Evolutionary conservation across 2,797 vertebrate species (phyloP), one percentile per base, ranked within the genome.

Genomic region (Premnoplex brunnescens): DNA sequence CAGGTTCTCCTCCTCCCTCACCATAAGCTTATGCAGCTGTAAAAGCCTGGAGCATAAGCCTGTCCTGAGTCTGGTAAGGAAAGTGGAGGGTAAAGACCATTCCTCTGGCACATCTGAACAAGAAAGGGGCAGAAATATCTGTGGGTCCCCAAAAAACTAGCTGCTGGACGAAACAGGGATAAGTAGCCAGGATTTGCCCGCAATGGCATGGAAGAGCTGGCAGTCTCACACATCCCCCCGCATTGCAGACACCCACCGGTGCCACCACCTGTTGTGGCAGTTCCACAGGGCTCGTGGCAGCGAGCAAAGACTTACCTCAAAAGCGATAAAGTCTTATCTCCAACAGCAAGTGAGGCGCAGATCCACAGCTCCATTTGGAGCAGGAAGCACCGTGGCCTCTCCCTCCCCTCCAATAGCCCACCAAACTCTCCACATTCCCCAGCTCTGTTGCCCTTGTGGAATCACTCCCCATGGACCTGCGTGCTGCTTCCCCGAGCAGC

Each of bases 401-500:
- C 23, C 39, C 48, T 27, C 44, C 23, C 21, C 22, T 48, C 21
- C 51, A 14, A 52, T 18, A 37, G 19, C 55, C n/a, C 41, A 62
- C 22, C 62, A 73, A 81, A 58, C 12, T 27, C 22, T 66, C 36
- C 37, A 19, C 7, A 4, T 8, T 6, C 39, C 30, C 56, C 81
- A 37, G 28, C 13, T 48, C 44, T 44, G 5, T 10, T 1, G 7
- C 43, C 64, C 39, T 43, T 5, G 0, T 32, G 48, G 32, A 52
- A 66, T 9, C 28, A 9, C 22, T 52, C 1, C 0, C 15, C 34
- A 11, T 0, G 4, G 24, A 23, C 18, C 46, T 5, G 8, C 4
- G 1, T 2, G 4, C 3, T 1, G 4, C 3, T 1, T 6, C 23
- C 64, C 22, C 0, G 0, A 15, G 7, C 5, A 9, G 56, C 62